Conservation (phyloP, 2,888 invertebrate genomes). For the Cyaniris semiargus region DNA sequence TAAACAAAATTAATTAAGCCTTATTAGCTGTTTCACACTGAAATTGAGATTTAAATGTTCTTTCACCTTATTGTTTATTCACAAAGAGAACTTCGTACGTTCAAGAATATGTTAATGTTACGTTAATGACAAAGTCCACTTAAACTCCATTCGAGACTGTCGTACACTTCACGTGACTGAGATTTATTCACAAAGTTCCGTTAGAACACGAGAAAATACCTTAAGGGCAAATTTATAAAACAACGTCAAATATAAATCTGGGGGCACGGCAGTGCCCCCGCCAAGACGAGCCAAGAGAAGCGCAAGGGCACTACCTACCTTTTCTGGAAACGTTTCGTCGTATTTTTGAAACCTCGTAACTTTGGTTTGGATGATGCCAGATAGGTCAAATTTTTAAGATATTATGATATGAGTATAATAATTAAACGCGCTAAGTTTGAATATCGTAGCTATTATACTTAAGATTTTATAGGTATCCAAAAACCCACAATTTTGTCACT, state of each 20-base stretch:
- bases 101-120: slow-evolving; percentile 4
- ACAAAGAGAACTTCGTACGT: background rate
- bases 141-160: slow-evolving; percentile 10
- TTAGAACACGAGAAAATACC: background rate
- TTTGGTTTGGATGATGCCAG: no score
- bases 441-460: no score
- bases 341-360: no score
- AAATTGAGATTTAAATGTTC: background rate
- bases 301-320: no score
- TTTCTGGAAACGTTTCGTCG: no score
- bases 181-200: background rate
- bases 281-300: no score
- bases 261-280: no score
- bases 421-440: no score
- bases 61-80: slow-evolving; percentile 6
- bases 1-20: background rate
- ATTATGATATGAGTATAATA: no score
- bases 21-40: background rate
- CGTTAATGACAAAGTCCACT: slow-evolving; percentile 19
- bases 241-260: background rate
- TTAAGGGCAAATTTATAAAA: background rate
- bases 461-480: no score
- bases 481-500: no score
- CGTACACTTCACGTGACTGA: background rate
- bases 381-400: no score